These are phyloP conservation scores for Myzus persicae DNA, from an alignment of 1,140 invertebrate genomes.

Conservation along the genomic window DNA sequence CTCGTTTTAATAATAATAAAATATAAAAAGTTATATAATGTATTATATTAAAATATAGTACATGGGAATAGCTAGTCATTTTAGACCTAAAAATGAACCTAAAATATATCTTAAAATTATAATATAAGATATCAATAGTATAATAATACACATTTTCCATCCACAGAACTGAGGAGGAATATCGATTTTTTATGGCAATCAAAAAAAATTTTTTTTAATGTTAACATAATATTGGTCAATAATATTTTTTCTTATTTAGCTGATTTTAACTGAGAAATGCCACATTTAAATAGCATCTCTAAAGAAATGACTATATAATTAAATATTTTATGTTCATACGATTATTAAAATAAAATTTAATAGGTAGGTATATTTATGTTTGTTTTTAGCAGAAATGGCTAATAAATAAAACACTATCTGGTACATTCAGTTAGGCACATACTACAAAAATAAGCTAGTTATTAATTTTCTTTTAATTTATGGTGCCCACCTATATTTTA, in stretches of 20 bases:
- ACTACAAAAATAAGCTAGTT: neutral
- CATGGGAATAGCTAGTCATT: neutral
- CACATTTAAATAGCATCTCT: neutral
- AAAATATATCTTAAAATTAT: neutral
- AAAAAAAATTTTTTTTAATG: neutral
- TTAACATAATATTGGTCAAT: neutral
- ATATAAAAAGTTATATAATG: no score
- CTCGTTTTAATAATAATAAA: neutral
- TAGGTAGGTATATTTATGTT: no score
- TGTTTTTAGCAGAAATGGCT: neutral
- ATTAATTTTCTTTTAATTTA: neutral
- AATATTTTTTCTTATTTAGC: neutral
- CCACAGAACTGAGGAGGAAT: neutral
- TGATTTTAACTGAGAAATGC: neutral
- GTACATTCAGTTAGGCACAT: neutral
- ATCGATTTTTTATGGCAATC: neutral
- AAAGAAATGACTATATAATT: neutral
- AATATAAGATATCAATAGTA: neutral
- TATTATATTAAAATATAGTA: no score
- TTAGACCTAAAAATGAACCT: neutral
- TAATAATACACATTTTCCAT: neutral
- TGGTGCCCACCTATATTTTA: no score
- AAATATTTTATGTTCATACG: neutral
- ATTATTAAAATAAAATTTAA: neutral
- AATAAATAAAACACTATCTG: neutral